A percentile compares a stretch with the other conserved stretches of the same genome.
Conservation (phyloP, 2,113 vertebrate species). For the Melospiza georgiana region DNA sequence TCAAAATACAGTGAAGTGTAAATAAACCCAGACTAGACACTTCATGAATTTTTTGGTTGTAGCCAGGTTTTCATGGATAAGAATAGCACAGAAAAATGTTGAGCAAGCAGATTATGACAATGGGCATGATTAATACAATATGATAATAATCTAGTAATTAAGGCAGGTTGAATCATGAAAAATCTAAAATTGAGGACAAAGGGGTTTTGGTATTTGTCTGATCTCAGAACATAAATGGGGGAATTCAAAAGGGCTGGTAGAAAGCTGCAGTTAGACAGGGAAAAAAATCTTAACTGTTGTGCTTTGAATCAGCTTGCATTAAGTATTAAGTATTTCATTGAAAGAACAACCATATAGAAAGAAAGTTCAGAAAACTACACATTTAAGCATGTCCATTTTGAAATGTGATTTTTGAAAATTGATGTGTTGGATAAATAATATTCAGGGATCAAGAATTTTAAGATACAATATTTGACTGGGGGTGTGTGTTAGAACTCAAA, state of each 20-base stretch:
- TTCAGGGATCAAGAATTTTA: background rate
- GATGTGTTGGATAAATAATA: background rate
- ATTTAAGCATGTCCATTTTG: background rate
- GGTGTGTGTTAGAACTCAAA: background rate
- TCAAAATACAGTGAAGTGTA: background rate
- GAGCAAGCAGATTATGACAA: background rate
- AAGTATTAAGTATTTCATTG: background rate
- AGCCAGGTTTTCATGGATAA: background rate
- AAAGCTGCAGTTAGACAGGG: background rate
- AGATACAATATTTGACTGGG: background rate
- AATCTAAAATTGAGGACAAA: background rate
- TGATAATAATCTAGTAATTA: background rate
- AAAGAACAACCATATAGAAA: background rate
- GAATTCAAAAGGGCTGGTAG: background rate
- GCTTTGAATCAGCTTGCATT: background rate
- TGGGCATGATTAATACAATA: background rate
- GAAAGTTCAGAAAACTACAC: background rate
- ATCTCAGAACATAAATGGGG: background rate
- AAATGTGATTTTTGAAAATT: background rate
- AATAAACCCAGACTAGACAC: background rate
- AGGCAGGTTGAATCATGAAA: background rate
- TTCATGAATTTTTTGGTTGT: background rate
- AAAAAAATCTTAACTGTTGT: background rate
- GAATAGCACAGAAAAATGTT: background rate
- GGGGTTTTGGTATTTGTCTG: background rate